Conservation (phyloP, 1,140 invertebrate genomes). For the Chironomus striatipennis region DNA sequence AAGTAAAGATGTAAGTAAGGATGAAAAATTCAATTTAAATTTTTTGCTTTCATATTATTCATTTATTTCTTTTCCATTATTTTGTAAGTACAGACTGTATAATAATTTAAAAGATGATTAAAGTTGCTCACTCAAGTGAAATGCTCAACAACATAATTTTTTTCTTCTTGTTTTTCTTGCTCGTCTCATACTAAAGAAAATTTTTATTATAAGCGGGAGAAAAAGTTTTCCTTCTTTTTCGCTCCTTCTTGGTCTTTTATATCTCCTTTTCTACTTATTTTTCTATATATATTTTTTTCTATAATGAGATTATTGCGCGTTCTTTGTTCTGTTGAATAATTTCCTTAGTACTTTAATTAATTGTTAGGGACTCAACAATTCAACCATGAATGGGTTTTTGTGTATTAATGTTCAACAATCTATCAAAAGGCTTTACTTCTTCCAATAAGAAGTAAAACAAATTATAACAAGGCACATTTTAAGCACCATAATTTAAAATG, state of each 20-base stretch:
- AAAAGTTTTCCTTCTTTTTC: not conserved
- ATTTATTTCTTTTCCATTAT: not conserved
- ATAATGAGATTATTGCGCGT: conserved; percentile 1
- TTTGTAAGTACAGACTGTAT: not conserved
- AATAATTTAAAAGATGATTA: not conserved
- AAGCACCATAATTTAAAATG: too few species aligned
- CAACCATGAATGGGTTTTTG: too few species aligned
- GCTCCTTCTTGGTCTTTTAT: too few species aligned
- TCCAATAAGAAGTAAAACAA: too few species aligned
- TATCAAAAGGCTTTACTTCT: not conserved
- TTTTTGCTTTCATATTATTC: not conserved
- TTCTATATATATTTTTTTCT: not conserved
- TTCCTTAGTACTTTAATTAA: not conserved
- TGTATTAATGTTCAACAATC: not conserved
- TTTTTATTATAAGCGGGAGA: not conserved
- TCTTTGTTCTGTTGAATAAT: conserved; percentile 9
- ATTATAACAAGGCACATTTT: too few species aligned
- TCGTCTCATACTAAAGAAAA: not conserved
- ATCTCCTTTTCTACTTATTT: not conserved
- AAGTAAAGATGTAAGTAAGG: too few species aligned
- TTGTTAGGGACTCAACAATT: not conserved
- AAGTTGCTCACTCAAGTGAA: conserved; percentile 1
- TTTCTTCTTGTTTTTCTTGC: too few species aligned
- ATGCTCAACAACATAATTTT: not conserved
- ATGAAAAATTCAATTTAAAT: not conserved